Percentiles rank a stretch among this genome's conserved stretches.
These are phyloP conservation scores for Acromyrmex heyeri DNA, from an alignment of 1,140 invertebrate species.

Conservation along the genomic window DNA sequence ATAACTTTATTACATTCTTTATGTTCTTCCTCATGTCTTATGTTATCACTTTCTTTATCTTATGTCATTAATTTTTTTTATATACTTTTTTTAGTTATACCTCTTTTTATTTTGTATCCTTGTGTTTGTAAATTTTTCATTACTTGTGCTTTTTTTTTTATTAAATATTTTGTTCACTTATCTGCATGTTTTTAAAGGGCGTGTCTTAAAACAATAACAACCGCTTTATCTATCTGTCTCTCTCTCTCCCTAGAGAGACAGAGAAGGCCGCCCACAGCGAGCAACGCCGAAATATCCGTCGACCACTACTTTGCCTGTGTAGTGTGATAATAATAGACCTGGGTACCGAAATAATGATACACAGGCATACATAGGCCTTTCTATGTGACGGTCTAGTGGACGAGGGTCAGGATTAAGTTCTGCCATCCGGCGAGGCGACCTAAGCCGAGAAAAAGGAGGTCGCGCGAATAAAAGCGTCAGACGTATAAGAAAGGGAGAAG, in stretches of 20 bases:
- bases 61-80: too few relatives aligned
- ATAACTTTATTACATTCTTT: too few relatives aligned
- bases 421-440: neutral
- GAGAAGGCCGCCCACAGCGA: neutral
- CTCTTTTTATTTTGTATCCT: too few relatives aligned
- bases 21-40: too few relatives aligned
- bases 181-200: too few relatives aligned
- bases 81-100: too few relatives aligned
- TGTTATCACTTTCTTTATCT: too few relatives aligned
- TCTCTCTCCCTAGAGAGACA: neutral
- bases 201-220: too few relatives aligned
- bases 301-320: conserved; percentile 9
- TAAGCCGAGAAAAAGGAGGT: conserved; percentile 25
- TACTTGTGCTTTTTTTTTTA: too few relatives aligned
- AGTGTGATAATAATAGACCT: conserved; percentile 52
- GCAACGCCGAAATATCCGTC: conserved; percentile 36
- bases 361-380: conserved; percentile 33
- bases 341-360: conserved; percentile 57
- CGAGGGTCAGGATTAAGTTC: conserved; percentile 53
- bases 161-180: too few relatives aligned
- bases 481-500: conserved; percentile 3
- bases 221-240: neutral
- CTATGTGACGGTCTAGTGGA: conserved; percentile 5
- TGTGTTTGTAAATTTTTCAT: too few relatives aligned
- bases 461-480: conserved; percentile 28